phyloP scores from a whole-genome alignment of 1,140 invertebrate genomes.

The Neodiprion lecontei region DNA sequence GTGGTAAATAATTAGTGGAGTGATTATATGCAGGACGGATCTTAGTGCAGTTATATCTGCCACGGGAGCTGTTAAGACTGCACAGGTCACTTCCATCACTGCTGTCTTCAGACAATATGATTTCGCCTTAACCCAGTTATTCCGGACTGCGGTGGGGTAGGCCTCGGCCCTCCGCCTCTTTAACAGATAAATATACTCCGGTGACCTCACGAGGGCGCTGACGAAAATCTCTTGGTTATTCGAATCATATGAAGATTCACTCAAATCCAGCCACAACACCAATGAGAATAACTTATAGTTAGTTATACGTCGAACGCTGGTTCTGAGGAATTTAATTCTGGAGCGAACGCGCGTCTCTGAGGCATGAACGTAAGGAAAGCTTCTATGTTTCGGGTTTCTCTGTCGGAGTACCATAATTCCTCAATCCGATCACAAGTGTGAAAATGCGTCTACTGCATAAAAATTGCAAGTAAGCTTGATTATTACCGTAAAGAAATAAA shows the following conservation, averaged over 20 bases:
- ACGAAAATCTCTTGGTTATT: background rate
- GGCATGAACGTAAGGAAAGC: no score
- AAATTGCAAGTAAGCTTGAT: no score
- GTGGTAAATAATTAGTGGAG: background rate
- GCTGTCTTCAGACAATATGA: background rate
- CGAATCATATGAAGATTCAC: slow-evolving; percentile 5
- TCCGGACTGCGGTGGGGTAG: background rate
- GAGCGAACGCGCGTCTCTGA: no score
- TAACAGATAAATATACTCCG: slow-evolving; percentile 1
- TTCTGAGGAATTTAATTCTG: no score
- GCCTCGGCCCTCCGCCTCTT: background rate
- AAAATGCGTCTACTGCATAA: no score
- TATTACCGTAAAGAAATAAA: no score
- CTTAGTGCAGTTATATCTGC: background rate
- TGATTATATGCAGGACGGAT: background rate
- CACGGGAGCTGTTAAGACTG: background rate
- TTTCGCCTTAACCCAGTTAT: background rate
- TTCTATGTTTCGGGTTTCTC: no score
- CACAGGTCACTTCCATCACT: background rate
- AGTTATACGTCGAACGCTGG: no score
- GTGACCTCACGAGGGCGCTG: background rate
- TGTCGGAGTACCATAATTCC: no score
- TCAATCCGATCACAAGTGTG: no score
- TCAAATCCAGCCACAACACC: background rate
- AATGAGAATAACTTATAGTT: no score